Conservation (phyloP, 2,888 invertebrate genomes). For the Amiota mariae region DNA sequence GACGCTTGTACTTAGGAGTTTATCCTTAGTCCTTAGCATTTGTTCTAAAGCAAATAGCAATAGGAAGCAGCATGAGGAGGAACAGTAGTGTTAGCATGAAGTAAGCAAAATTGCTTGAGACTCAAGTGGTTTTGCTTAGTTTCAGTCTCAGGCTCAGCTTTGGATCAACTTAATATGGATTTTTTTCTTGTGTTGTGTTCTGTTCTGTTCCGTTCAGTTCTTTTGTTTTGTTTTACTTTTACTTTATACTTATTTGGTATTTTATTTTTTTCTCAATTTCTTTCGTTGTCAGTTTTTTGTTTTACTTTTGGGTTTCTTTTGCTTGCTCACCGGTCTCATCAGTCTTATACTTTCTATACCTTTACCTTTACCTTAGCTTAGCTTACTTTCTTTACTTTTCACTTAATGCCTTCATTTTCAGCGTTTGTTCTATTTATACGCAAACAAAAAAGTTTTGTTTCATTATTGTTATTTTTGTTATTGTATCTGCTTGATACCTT, state of each 20-base stretch:
- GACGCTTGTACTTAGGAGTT: constrained; percentile 10
- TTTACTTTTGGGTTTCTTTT: neutral
- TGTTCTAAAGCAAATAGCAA: neutral
- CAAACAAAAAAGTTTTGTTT: too few relatives aligned
- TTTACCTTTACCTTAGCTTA: too few relatives aligned
- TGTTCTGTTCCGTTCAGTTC: too few relatives aligned
- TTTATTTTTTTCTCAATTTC: neutral
- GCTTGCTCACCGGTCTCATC: neutral
- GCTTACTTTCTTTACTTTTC: too few relatives aligned
- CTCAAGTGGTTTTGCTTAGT: neutral
- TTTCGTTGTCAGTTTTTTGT: neutral
- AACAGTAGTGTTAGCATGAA: too few relatives aligned
- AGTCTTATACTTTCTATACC: too few relatives aligned
- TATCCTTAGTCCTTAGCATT: neutral
- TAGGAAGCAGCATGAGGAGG: neutral
- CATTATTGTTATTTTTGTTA: too few relatives aligned
- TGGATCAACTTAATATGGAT: neutral
- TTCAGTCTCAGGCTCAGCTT: constrained; percentile 1
- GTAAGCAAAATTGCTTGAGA: neutral
- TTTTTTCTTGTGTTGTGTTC: neutral
- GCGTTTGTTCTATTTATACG: too few relatives aligned
- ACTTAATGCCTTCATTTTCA: too few relatives aligned
- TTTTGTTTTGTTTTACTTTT: too few relatives aligned
- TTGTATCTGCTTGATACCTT: too few relatives aligned
- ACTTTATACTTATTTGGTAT: neutral